Percentiles rank a stretch among this genome's conserved stretches.
Conservation (phyloP, 2,888 invertebrate genomes). For the Dione juno region DNA sequence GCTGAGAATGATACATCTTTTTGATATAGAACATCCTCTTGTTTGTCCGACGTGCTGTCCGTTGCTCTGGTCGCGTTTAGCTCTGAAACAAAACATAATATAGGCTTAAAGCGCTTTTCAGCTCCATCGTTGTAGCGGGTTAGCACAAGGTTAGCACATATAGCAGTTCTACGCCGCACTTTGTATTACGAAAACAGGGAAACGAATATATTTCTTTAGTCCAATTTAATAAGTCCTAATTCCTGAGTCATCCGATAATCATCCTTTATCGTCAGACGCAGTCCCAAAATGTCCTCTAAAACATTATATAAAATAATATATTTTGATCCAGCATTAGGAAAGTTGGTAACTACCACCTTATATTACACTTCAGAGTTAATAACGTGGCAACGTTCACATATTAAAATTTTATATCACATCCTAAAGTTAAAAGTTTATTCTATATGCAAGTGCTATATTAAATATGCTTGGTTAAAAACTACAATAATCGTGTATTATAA, state of each 20-base stretch:
- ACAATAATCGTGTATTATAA: too few relatives aligned
- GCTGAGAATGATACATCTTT: slow-evolving; percentile 91
- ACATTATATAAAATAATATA: background rate
- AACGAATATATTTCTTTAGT: too few relatives aligned
- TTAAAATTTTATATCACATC: background rate
- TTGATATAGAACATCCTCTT: slow-evolving; percentile 89
- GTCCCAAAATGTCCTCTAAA: background rate
- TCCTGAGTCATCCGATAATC: too few relatives aligned
- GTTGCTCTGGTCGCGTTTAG: slow-evolving; percentile 88
- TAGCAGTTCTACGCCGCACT: too few relatives aligned
- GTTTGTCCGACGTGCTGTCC: slow-evolving; percentile 78
- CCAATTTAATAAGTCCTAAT: too few relatives aligned
- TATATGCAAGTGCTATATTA: background rate
- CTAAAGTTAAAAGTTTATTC: background rate
- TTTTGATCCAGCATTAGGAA: background rate
- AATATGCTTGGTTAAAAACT: background rate
- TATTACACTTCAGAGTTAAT: background rate
- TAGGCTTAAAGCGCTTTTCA: background rate
- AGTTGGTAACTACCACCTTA: background rate
- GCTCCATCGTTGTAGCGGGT: too few relatives aligned
- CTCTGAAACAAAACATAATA: slow-evolving; percentile 81
- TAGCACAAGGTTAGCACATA: too few relatives aligned
- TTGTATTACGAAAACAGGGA: too few relatives aligned
- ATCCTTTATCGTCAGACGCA: too few relatives aligned
- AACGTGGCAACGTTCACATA: background rate